phyloP scores from a whole-genome alignment of 1,140 invertebrate species.

The Halyomorpha halys region DNA sequence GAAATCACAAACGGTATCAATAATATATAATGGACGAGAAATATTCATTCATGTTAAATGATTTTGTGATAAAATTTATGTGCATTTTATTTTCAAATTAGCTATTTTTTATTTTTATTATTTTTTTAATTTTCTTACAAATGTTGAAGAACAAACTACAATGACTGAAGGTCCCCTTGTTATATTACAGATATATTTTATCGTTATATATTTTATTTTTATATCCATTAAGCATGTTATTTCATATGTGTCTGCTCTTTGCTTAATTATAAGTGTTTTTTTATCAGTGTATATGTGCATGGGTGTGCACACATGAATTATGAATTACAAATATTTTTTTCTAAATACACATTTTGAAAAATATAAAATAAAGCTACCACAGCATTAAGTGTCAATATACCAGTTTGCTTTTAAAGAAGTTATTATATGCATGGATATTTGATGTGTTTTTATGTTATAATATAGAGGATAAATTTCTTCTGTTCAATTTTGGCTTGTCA shows the following conservation, averaged over 20 bases:
- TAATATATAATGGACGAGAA: too few species aligned
- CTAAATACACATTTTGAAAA: not conserved
- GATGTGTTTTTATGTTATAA: conserved; percentile 7
- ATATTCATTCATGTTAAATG: too few species aligned
- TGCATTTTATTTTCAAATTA: too few species aligned
- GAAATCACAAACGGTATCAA: too few species aligned
- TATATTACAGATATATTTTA: not conserved
- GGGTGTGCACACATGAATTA: conserved; percentile 16
- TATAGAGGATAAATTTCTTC: not conserved
- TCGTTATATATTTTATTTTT: not conserved
- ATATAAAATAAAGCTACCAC: conserved; percentile 4
- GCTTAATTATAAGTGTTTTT: conserved; percentile 20
- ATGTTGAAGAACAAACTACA: too few species aligned
- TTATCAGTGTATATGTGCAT: conserved; percentile 23
- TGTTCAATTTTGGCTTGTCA: conserved; percentile 6
- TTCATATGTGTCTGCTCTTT: conserved; percentile 19
- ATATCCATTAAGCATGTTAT: conserved; percentile 7
- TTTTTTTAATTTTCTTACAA: too few species aligned
- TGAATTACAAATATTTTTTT: not conserved
- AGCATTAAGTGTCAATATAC: conserved; percentile 18
- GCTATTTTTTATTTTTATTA: too few species aligned
- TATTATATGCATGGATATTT: conserved; percentile 8
- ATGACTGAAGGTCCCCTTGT: not conserved
- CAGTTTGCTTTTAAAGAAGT: not conserved
- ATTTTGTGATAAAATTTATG: too few species aligned